Base-by-base conservation (phyloP, 2,888 invertebrate species). In the Myathropa florea region DNA sequence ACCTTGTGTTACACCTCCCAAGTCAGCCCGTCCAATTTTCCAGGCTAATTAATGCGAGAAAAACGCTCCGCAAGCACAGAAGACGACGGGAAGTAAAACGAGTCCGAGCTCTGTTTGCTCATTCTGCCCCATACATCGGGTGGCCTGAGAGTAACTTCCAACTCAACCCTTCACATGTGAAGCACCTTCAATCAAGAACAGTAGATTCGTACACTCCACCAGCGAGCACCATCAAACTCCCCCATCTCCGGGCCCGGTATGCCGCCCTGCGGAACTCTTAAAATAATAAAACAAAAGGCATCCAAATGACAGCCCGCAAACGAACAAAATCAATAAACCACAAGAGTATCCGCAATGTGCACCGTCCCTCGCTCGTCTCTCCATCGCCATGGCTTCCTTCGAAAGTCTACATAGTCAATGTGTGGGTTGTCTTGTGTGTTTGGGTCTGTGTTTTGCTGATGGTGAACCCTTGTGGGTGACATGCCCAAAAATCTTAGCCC, bases 271-370 rank as follows among this genome's bases (percentile, higher is more conserved):
- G 73, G 83, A 73, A 61, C 70, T 75, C 70, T 78, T 75, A 46
- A 78, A 75, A 86, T 83, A 83, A 86, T 83, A 86, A 86, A 86
- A 86, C 86, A 86, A 86, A 86, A 79, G 83, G 65, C 83, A 83
- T 73, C 83, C 73, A 86, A 86, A 83, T 86, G 86, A 86, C 86
- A 86, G 75, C 55, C 78, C 78, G 78, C 78, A 83, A 86, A 75
- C 79, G 83, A 86, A 83, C 46, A 79, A 79, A 86, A 83, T 86
- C 86, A 86, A 86, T 86, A 86, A 86, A 83, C 86, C 83, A 79
- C 86, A 75, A 75, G 73, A 75, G 86, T 79, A 83, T 83, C 86
- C 86, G 86, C 86, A 86, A 83, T 75, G 77, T 86, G 78, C 83
- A 78, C 73, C 70, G 59, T 70, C 64, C 36, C 18, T 53, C 57